Percentiles rank a stretch among this genome's conserved stretches.
Evolutionary conservation across 2,888 invertebrate genomes (phyloP).

Genomic region (Dyspetes luteomarginatus): DNA sequence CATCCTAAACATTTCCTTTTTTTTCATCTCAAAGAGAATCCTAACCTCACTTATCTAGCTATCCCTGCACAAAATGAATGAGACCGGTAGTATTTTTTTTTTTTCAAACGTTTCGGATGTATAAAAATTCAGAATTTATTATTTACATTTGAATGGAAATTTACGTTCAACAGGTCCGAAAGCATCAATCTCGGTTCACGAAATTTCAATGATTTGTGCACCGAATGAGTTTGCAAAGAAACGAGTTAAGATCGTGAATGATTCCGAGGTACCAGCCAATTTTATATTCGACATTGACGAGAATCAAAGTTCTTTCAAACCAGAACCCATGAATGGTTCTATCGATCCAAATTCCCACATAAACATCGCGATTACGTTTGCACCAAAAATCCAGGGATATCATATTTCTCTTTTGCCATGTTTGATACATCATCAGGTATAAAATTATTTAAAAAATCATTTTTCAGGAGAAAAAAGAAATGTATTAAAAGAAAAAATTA

Average conservation of each 20-base stretch:
- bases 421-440: conserved; percentile 81
- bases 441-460: too few species aligned
- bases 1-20: neutral
- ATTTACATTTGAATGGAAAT: too few species aligned
- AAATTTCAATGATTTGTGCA: conserved; percentile 64
- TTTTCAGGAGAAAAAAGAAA: neutral
- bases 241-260: conserved; percentile 80
- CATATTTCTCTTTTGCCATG: conserved; percentile 78
- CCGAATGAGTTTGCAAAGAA: conserved; percentile 57
- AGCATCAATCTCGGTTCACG: conserved; percentile 56
- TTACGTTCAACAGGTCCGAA: conserved; percentile 70
- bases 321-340: conserved; percentile 76
- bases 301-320: conserved; percentile 76
- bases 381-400: conserved; percentile 74
- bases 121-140: conserved; percentile 7
- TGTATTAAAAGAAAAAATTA: neutral
- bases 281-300: conserved; percentile 80
- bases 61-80: neutral
- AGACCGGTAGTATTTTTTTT: conserved; percentile 1
- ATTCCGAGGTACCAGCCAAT: conserved; percentile 74
- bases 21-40: neutral
- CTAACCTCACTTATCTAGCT: neutral
- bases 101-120: conserved; percentile 24
- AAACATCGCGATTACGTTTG: conserved; percentile 79
- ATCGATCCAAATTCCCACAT: conserved; percentile 75